Conservation (phyloP, 1,140 invertebrate genomes). For the Drosophila equinoxialis region DNA sequence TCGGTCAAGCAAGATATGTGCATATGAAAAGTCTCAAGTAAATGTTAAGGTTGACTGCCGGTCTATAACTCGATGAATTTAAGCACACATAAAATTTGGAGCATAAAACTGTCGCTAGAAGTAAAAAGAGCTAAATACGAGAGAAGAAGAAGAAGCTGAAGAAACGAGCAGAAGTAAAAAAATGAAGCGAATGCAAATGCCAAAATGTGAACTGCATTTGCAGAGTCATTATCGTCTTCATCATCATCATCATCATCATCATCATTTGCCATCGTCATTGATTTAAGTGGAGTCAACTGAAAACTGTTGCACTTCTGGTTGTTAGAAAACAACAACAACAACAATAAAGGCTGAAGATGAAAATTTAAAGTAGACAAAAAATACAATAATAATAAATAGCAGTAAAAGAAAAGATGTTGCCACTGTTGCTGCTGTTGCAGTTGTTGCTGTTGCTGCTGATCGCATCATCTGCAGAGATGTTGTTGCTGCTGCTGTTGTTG, state of each 20-base stretch:
- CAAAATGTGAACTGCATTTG: conserved; percentile 69
- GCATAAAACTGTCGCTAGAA: conserved; percentile 70
- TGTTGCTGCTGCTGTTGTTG: too few relatives aligned
- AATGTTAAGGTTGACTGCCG: conserved; percentile 77
- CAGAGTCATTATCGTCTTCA: conserved; percentile 24
- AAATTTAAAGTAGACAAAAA: conserved; percentile 43
- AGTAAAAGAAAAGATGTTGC: conserved; percentile 75
- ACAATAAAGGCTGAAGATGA: conserved; percentile 1
- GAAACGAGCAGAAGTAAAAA: conserved; percentile 27
- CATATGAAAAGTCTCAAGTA: conserved; percentile 64
- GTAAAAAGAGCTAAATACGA: not conserved
- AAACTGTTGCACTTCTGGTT: conserved; percentile 72
- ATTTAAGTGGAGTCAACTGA: conserved; percentile 66
- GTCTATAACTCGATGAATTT: too few relatives aligned
- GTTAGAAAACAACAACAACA: conserved; percentile 15
- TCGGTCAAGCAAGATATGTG: conserved; percentile 43
- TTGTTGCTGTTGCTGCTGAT: conserved; percentile 28
- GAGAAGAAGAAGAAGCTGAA: conserved; percentile 5
- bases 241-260: conserved; percentile 42
- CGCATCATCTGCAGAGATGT: conserved; percentile 35
- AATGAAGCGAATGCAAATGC: conserved; percentile 69
- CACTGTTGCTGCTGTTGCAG: conserved; percentile 36
- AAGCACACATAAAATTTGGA: conserved; percentile 80
- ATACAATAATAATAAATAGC: conserved; percentile 59
- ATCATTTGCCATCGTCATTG: conserved; percentile 64